Evolutionary conservation across 2,113 vertebrate genomes (phyloP).

Genomic region (Pampusana beccarii): DNA sequence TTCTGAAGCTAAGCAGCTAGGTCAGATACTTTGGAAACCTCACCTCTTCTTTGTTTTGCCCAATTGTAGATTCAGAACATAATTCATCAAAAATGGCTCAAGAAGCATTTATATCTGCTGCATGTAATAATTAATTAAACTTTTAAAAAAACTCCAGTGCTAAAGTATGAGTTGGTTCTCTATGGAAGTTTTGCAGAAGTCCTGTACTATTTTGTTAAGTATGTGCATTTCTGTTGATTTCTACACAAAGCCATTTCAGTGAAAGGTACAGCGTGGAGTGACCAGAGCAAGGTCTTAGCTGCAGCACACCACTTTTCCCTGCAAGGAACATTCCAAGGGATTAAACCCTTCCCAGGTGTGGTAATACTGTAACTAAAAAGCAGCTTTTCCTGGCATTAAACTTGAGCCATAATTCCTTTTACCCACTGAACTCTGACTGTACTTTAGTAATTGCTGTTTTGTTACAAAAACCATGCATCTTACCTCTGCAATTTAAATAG

Average conservation of each 20-base stretch:
- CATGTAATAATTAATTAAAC: conserved; percentile 58
- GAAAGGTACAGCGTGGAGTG: not conserved
- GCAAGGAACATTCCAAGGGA: too few species aligned
- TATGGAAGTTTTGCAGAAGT: not conserved
- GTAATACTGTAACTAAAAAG: not conserved
- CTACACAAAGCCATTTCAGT: rapidly evolving
- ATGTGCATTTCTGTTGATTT: rapidly evolving
- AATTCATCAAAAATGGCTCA: not conserved
- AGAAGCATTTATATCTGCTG: not conserved
- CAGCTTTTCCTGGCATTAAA: not conserved
- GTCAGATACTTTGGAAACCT: not conserved
- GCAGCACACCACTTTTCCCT: rapidly evolving
- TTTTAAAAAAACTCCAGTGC: not conserved
- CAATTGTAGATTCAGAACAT: rapidly evolving
- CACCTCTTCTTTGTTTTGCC: not conserved
- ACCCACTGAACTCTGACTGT: not conserved
- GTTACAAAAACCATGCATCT: too few species aligned
- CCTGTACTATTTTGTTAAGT: not conserved
- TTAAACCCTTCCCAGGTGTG: rapidly evolving
- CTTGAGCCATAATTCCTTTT: not conserved
- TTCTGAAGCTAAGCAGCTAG: not conserved
- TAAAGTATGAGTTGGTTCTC: not conserved
- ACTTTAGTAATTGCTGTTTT: rapidly evolving
- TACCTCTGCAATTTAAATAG: rapidly evolving
- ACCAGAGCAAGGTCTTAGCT: rapidly evolving